phyloP scores from a whole-genome alignment of 2,113 vertebrate genomes.

The Maylandia zebra region DNA sequence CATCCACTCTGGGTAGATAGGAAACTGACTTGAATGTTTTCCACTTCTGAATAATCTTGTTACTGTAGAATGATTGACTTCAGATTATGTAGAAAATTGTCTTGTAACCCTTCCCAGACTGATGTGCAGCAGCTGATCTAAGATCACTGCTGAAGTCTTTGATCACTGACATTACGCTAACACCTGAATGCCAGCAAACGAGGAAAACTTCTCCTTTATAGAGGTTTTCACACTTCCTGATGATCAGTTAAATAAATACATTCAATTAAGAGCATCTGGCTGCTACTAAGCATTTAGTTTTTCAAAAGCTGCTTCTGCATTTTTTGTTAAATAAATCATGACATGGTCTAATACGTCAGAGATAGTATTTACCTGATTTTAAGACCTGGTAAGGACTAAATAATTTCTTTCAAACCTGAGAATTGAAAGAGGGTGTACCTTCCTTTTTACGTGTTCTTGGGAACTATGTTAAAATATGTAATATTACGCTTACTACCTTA shows the following conservation, averaged over 20 bases:
- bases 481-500: not conserved
- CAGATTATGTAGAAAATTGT: not conserved
- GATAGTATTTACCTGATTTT: not conserved
- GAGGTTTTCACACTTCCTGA: not conserved
- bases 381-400: not conserved
- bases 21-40: not conserved
- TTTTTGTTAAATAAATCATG: not conserved
- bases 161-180: not conserved
- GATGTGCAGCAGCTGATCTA: not conserved
- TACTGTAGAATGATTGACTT: not conserved
- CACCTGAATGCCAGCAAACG: not conserved
- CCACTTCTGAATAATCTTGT: not conserved
- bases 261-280: not conserved
- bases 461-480: not conserved
- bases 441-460: not conserved
- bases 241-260: not conserved
- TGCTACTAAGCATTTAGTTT: not conserved
- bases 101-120: not conserved
- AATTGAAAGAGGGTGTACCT: not conserved
- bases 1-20: not conserved
- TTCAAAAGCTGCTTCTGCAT: not conserved
- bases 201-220: not conserved
- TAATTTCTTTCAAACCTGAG: not conserved
- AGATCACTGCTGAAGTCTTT: not conserved
- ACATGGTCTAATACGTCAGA: not conserved